Base-by-base conservation (phyloP, 2,888 invertebrate genomes). In the Caenorhabditis sp. region DNA sequence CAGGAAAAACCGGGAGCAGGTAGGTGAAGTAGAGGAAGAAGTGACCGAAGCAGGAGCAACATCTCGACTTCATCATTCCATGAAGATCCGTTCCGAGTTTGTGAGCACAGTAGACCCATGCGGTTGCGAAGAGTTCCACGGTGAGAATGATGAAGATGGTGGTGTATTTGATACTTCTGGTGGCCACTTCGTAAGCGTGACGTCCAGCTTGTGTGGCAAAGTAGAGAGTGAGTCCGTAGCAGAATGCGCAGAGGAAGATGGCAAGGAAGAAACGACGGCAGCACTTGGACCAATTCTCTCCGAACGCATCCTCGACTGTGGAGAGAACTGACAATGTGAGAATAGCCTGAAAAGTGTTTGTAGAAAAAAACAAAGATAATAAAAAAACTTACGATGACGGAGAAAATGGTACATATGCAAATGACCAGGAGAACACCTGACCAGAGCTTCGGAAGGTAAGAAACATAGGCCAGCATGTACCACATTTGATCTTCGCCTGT, bases 101-200 rank as follows among this genome's bases (percentile, higher is more conserved):
- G 80, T 91, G 90, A 13, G 89, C 91, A 62, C 92, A 92, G 78
- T 92, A 92, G 71, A 91, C 88, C 91, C 91, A 92, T 9, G 88
- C 85, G 32, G 90, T 86, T 44, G 90, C 90, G 26, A 92, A 79
- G 13, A 92, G 61, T 60, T 92, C 91, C 51, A 85, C 87, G 11
- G 89, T 84, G 15, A 92, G 82, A 37, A 92, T 89, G 35, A 87
- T 82, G 86, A 87, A 90, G 47, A 90, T 84, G 2, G 91, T 89
- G 24, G 89, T 69, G 71, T 90, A 90, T 53, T 88, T 87, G 51
- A 92, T 84, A 79, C 85, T 91, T 40, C 89, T 88, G 15, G 87
- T 84, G 32, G 88, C 82, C 60, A 91, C 79, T 56, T 89, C 90
- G 69, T 90, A 88, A 15, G 89, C 88, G 69, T 90, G 87, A 18